These are phyloP conservation scores for Hymenochirus boettgeri DNA, from an alignment of 2,113 vertebrate species.

Conservation along the genomic window DNA sequence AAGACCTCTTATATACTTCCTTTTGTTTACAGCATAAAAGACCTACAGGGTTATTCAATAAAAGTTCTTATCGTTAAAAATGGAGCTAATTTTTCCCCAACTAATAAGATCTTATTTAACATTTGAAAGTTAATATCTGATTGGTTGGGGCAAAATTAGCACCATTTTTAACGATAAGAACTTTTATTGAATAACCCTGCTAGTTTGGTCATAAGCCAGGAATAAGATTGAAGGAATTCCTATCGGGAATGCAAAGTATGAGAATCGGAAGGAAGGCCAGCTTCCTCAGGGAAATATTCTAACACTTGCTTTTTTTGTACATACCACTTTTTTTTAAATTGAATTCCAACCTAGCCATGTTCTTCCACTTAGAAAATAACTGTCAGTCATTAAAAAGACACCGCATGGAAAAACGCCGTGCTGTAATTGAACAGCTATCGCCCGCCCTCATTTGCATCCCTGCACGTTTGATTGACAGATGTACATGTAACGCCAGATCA, in stretches of 20 bases:
- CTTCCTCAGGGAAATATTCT: slow-evolving; percentile 70
- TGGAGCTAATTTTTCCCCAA: too few species aligned
- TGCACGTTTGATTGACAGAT: slow-evolving; percentile 95
- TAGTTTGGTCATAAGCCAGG: neutral
- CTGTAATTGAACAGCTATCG: slow-evolving; percentile 87
- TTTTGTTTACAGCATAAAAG: too few species aligned
- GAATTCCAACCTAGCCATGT: slow-evolving; percentile 35
- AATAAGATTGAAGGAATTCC: too few species aligned
- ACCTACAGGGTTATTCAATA: too few species aligned
- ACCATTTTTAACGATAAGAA: too few species aligned
- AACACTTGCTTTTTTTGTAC: slow-evolving; percentile 61
- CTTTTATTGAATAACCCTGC: too few species aligned
- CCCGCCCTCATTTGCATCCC: slow-evolving; percentile 94
- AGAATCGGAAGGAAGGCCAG: slow-evolving; percentile 74
- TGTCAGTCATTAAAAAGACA: slow-evolving; percentile 78
- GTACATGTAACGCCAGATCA: slow-evolving; percentile 99
- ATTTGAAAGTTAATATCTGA: too few species aligned
- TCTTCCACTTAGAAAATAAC: slow-evolving; percentile 72
- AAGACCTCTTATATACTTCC: too few species aligned
- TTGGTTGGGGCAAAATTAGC: too few species aligned
- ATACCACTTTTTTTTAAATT: slow-evolving; percentile 20
- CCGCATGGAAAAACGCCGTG: slow-evolving; percentile 72
- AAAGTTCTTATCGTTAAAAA: too few species aligned
- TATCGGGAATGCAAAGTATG: too few species aligned
- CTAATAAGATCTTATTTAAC: too few species aligned